A percentile compares a stretch with the other conserved stretches of the same genome.
Conservation (phyloP, 2,888 invertebrate species). For the Sphaerophoria rueppellii region DNA sequence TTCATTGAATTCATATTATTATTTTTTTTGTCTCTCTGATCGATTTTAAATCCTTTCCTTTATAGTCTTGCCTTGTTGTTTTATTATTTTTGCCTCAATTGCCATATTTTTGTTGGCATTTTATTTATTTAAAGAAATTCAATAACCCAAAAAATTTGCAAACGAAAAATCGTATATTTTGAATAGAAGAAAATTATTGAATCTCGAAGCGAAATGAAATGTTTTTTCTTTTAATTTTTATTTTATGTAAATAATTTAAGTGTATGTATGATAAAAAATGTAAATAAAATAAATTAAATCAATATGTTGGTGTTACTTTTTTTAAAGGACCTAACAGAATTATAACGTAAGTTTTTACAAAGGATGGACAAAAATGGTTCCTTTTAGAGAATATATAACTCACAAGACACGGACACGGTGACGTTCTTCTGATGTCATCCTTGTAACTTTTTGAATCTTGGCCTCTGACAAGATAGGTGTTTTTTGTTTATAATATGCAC, state of each 20-base stretch:
- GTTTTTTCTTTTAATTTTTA: constrained; percentile 29
- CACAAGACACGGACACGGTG: too few relatives aligned
- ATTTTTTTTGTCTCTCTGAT: not conserved
- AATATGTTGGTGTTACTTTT: not conserved
- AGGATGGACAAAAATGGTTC: not conserved
- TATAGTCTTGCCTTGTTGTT: not conserved
- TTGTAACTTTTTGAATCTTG: too few relatives aligned
- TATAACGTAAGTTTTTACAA: not conserved
- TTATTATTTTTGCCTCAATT: constrained; percentile 28
- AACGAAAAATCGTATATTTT: constrained; percentile 2
- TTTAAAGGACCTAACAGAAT: not conserved
- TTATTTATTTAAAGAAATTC: constrained; percentile 29
- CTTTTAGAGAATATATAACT: too few relatives aligned
- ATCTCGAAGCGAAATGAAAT: constrained; percentile 10
- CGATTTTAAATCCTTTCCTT: constrained; percentile 3
- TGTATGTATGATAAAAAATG: constrained; percentile 63
- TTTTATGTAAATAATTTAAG: constrained; percentile 69
- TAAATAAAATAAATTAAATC: constrained; percentile 49
- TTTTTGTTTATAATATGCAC: too few relatives aligned
- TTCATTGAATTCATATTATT: constrained; percentile 45
- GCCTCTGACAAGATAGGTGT: too few relatives aligned
- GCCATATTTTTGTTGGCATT: constrained; percentile 68
- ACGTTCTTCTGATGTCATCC: too few relatives aligned
- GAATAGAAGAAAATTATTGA: constrained; percentile 1
- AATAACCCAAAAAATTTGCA: not conserved